These are phyloP conservation scores for Holothuria scabra DNA, from an alignment of 53 echinoderm and acorn worm species.

Conservation along the genomic window DNA sequence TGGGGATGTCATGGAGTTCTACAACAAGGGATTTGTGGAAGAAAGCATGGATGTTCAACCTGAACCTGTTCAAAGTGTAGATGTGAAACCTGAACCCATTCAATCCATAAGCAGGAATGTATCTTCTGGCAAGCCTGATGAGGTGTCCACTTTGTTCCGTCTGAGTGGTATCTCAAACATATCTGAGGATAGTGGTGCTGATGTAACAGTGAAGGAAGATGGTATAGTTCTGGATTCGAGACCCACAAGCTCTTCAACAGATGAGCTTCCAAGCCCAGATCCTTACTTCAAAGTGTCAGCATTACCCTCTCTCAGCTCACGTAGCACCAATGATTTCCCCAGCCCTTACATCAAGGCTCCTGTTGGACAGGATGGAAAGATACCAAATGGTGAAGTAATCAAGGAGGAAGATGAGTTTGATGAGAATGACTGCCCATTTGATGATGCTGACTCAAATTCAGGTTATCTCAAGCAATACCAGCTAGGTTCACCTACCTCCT, in stretches of 20 bases:
- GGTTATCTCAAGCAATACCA: no score
- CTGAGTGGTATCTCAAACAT: background rate
- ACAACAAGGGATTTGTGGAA: background rate
- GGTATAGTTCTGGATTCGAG: background rate
- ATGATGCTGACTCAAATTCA: no score
- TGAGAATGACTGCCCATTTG: no score
- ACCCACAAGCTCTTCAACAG: background rate
- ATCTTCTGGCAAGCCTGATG: background rate
- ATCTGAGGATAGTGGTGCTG: conserved; percentile 4
- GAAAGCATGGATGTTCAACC: background rate
- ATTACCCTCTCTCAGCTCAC: background rate
- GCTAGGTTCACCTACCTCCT: no score
- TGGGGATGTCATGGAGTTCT: background rate
- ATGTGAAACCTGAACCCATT: background rate
- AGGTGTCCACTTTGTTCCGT: background rate
- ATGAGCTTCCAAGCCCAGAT: background rate
- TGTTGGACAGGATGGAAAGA: no score
- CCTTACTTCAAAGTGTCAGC: background rate
- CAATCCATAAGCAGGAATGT: background rate
- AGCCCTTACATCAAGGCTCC: no score
- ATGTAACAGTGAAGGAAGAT: background rate
- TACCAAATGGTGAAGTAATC: no score
- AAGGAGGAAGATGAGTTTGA: no score
- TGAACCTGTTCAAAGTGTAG: background rate
- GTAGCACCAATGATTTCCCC: no score